Conservation (phyloP, 2,888 invertebrate genomes). For the Agrilus cyanescens region DNA sequence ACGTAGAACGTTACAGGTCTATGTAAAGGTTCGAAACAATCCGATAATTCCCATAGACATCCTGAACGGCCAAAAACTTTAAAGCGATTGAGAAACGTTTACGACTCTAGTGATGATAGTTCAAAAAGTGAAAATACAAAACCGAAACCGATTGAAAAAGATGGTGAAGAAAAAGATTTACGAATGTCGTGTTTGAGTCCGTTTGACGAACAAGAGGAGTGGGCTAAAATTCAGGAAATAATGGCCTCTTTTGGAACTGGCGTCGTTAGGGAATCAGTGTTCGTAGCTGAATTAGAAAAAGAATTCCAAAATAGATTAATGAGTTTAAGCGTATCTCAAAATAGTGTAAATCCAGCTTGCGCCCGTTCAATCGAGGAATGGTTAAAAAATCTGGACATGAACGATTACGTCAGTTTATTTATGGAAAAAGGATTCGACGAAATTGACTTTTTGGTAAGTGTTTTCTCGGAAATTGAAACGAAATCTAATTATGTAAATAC, state of each 20-base stretch:
- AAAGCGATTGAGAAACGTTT: slow-evolving; percentile 61
- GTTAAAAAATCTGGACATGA: slow-evolving; percentile 64
- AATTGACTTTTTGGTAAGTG: slow-evolving; percentile 80
- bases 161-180: slow-evolving; percentile 41
- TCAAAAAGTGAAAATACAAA: slow-evolving; percentile 25
- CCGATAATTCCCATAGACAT: slow-evolving; percentile 47
- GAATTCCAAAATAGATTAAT: slow-evolving; percentile 66
- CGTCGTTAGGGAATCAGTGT: slow-evolving; percentile 63
- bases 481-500: background rate
- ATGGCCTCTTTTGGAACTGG: slow-evolving; percentile 89
- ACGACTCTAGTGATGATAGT: slow-evolving; percentile 42
- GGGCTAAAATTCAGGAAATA: slow-evolving; percentile 92
- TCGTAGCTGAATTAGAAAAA: slow-evolving; percentile 66
- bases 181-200: slow-evolving; percentile 63
- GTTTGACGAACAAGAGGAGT: slow-evolving; percentile 90
- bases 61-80: slow-evolving; percentile 65
- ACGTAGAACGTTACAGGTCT: slow-evolving; percentile 47
- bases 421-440: slow-evolving; percentile 84
- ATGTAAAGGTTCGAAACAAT: slow-evolving; percentile 68
- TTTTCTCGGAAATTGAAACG: background rate
- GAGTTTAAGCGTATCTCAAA: slow-evolving; percentile 50
- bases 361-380: slow-evolving; percentile 62
- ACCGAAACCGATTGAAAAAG: slow-evolving; percentile 34
- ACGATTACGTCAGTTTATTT: slow-evolving; percentile 75
- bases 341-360: slow-evolving; percentile 35